A percentile compares a stretch with the other conserved stretches of the same genome.
Conservation (phyloP, 1,140 invertebrate genomes). For the Drosophila novamexicana region DNA sequence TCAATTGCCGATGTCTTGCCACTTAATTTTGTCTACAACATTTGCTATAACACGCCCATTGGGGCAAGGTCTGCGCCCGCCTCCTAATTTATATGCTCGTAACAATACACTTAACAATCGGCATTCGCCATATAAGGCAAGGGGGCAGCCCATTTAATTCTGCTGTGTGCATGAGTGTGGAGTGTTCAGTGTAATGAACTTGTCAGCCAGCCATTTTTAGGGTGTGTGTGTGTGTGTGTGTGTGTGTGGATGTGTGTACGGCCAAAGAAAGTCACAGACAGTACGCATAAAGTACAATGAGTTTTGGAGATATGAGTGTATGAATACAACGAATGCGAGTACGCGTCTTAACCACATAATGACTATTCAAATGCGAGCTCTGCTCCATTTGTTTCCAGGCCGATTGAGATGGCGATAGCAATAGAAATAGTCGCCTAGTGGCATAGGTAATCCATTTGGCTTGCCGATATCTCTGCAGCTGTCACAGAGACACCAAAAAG, state of each 20-base stretch:
- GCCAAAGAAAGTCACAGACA: conserved; percentile 66
- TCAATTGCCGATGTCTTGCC: conserved; percentile 35
- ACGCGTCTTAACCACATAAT: conserved; percentile 47
- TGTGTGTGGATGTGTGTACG: not conserved
- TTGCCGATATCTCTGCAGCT: conserved; percentile 76
- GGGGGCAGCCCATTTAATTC: conserved; percentile 8
- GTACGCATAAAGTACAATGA: conserved; percentile 37
- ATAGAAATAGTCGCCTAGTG: conserved; percentile 7
- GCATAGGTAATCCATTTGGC: conserved; percentile 77
- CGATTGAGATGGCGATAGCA: conserved; percentile 43
- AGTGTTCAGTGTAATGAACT: conserved; percentile 71
- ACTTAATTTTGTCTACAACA: conserved; percentile 28
- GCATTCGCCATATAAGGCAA: conserved; percentile 45
- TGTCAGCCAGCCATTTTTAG: conserved; percentile 77
- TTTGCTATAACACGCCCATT: conserved; percentile 19
- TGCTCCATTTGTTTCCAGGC: conserved; percentile 71
- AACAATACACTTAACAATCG: conserved; percentile 53
- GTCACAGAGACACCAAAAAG: conserved; percentile 53
- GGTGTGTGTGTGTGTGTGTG: conserved; percentile 51
- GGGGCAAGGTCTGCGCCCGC: conserved; percentile 1
- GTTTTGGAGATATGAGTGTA: conserved; percentile 29
- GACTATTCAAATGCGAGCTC: conserved; percentile 57
- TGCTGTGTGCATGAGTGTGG: conserved; percentile 11
- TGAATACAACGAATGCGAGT: conserved; percentile 4
- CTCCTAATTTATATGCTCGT: conserved; percentile 29